Percentiles rank a stretch among this genome's conserved stretches.
These are phyloP conservation scores for Coremacera marginata DNA, from an alignment of 2,888 invertebrate species.

Conservation along the genomic window DNA sequence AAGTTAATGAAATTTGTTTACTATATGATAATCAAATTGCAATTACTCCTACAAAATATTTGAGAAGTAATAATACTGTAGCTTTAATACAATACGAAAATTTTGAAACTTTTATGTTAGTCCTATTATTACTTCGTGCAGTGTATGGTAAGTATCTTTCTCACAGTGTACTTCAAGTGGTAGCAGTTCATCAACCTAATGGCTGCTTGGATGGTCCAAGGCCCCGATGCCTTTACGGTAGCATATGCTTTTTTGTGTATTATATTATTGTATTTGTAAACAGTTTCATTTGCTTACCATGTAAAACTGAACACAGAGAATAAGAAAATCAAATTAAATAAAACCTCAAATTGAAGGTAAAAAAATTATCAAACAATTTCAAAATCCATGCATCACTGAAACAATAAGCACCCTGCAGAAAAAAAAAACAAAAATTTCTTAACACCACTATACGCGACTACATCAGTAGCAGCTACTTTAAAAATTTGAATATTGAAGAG, in stretches of 20 bases:
- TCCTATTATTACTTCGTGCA: neutral
- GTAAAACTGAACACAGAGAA: slow-evolving; percentile 2
- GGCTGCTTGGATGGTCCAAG: neutral
- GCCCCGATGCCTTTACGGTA: slow-evolving; percentile 15
- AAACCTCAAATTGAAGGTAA: slow-evolving; percentile 18
- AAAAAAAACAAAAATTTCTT: neutral
- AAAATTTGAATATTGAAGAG: neutral
- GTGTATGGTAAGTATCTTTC: too few species aligned
- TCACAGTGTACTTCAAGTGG: neutral
- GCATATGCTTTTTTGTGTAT: neutral
- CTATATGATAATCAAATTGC: too few species aligned
- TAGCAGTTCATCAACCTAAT: slow-evolving; percentile 26
- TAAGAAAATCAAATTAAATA: neutral
- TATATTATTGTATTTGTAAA: neutral
- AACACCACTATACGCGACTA: neutral
- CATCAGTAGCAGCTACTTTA: neutral
- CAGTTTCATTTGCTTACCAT: slow-evolving; percentile 24
- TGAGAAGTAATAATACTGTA: too few species aligned
- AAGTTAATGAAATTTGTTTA: too few species aligned
- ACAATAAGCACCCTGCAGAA: slow-evolving; percentile 5
- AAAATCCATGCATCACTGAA: slow-evolving; percentile 25
- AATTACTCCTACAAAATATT: too few species aligned
- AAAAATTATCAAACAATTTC: slow-evolving; percentile 8
- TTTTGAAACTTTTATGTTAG: too few species aligned
- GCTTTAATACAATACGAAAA: too few species aligned